Evolutionary conservation across 2,113 vertebrate genomes (phyloP).

Genomic region (Phalacrocorax carbo): DNA sequence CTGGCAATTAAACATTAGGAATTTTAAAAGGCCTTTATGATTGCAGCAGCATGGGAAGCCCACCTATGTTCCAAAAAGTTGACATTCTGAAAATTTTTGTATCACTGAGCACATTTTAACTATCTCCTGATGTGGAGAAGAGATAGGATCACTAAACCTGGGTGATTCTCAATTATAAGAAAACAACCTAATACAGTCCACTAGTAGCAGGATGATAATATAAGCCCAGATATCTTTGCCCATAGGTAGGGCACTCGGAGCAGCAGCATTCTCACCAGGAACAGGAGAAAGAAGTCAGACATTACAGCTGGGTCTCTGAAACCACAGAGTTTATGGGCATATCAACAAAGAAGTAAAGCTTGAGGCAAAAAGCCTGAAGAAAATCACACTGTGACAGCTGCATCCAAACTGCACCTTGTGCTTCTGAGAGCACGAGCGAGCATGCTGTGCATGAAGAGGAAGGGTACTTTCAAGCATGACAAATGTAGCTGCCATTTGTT

Average conservation of each 20-base stretch:
- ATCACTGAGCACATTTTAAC: not conserved
- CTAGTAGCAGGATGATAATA: not conserved
- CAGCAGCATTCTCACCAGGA: not conserved
- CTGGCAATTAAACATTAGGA: not conserved
- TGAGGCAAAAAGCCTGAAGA: conserved; percentile 1
- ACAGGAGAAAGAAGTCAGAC: not conserved
- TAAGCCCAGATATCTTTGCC: not conserved
- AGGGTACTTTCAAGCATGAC: not conserved
- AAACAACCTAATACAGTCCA: not conserved
- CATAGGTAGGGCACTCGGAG: not conserved
- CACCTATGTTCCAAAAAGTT: not conserved
- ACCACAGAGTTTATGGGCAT: not conserved
- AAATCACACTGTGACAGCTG: not conserved
- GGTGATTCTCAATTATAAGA: not conserved
- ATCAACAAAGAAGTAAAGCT: not conserved
- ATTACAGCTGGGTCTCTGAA: not conserved
- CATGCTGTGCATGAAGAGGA: not conserved
- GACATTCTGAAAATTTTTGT: not conserved
- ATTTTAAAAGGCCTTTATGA: not conserved
- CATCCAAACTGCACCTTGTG: not conserved
- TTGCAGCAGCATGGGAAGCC: accelerated
- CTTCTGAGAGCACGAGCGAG: not conserved
- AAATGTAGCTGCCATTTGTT: conserved; percentile 11
- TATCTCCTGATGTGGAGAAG: not conserved
- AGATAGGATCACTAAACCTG: not conserved